phyloP scores from a whole-genome alignment of 2,113 vertebrate species.

The Pogona vitticeps region DNA sequence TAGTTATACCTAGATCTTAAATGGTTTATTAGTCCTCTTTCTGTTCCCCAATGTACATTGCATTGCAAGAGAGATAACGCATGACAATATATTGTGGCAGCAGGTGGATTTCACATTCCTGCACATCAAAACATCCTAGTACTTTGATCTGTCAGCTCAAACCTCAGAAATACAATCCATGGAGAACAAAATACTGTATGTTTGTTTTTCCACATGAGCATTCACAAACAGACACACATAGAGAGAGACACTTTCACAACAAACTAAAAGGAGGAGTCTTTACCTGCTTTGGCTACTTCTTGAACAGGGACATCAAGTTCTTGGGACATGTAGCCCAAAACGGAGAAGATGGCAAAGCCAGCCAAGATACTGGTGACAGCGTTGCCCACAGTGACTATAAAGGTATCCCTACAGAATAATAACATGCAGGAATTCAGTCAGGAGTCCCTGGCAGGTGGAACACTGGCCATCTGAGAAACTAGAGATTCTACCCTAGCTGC shows the following conservation, averaged over 20 bases:
- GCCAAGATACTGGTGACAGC: slow-evolving; percentile 85
- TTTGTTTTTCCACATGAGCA: too few relatives aligned
- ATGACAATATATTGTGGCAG: too few relatives aligned
- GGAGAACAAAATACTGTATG: too few relatives aligned
- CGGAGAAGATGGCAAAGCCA: slow-evolving; percentile 84
- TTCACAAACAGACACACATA: background rate
- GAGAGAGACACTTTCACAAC: background rate
- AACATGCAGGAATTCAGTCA: background rate
- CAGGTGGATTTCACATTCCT: too few relatives aligned
- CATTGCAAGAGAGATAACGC: too few relatives aligned
- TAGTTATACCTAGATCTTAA: background rate
- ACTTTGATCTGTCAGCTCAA: too few relatives aligned
- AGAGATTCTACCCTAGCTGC: too few relatives aligned
- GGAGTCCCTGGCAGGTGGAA: accelerated
- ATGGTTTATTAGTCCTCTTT: too few relatives aligned
- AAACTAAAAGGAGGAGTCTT: accelerated
- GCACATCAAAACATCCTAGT: too few relatives aligned
- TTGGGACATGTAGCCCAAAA: slow-evolving; percentile 85
- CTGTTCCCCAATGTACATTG: background rate
- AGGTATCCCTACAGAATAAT: slow-evolving; percentile 75
- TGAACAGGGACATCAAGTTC: slow-evolving; percentile 83
- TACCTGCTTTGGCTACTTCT: slow-evolving; percentile 85
- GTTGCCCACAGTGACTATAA: slow-evolving; percentile 84
- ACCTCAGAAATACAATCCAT: too few relatives aligned
- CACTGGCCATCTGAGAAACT: background rate